Conservation (phyloP, 2,113 vertebrate genomes). For the Takifugu bimaculatus region DNA sequence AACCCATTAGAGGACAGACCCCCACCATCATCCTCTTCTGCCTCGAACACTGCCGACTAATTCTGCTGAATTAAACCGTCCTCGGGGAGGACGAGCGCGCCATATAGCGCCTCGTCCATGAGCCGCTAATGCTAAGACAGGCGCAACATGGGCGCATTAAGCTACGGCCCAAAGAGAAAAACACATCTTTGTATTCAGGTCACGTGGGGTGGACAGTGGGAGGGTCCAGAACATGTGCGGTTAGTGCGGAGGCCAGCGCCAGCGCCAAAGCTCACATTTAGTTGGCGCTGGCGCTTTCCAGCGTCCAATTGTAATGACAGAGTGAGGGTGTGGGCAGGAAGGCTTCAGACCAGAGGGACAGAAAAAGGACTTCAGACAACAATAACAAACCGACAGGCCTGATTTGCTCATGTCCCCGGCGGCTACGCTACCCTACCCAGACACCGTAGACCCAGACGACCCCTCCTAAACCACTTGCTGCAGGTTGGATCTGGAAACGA, state of each 20-base stretch:
- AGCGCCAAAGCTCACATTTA: slow-evolving; percentile 77
- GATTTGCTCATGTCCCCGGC: slow-evolving; percentile 59
- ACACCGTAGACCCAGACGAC: slow-evolving; percentile 34
- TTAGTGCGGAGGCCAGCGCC: slow-evolving; percentile 49
- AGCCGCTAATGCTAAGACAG: slow-evolving; percentile 36
- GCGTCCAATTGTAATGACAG: slow-evolving; percentile 73
- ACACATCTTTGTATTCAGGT: slow-evolving; percentile 75
- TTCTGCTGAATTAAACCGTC: slow-evolving; percentile 37
- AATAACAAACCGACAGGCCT: slow-evolving; percentile 67
- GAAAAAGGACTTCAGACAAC: slow-evolving; percentile 62
- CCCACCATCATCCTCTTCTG: slow-evolving; percentile 42
- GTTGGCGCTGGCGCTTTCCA: slow-evolving; percentile 62
- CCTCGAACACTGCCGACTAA: slow-evolving; percentile 7
- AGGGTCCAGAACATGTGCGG: slow-evolving; percentile 51
- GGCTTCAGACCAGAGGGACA: slow-evolving; percentile 55
- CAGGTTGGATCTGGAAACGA: slow-evolving; percentile 18
- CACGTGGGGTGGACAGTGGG: slow-evolving; percentile 71
- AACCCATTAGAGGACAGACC: slow-evolving; percentile 63
- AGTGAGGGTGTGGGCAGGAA: slow-evolving; percentile 64
- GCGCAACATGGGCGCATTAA: slow-evolving; percentile 36
- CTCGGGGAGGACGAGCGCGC: too few species aligned
- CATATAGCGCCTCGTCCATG: too few species aligned
- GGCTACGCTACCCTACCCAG: slow-evolving; percentile 11
- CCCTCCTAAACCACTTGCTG: neutral
- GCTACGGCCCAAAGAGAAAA: slow-evolving; percentile 69